Evolutionary conservation across 2,797 vertebrate species (phyloP), one percentile per base, ranked within the genome.

Genomic region (Lagodon rhomboides): DNA sequence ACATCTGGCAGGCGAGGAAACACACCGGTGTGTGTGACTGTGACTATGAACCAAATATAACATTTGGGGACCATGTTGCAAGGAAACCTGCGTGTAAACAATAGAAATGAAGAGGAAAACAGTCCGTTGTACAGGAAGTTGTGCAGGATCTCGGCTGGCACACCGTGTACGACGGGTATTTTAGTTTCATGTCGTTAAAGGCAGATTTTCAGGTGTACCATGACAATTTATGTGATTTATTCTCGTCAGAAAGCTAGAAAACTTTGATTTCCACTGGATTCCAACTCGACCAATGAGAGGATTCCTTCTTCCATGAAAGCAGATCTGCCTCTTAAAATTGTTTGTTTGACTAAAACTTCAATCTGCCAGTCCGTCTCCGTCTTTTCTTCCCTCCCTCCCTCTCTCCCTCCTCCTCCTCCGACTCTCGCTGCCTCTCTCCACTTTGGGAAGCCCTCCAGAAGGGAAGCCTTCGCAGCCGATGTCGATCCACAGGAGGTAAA

Each of bases 401-500:
- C 9, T 25, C 55, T 4, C 30, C 18, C 13, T 56, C 22, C 44
- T 41, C 10, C 56, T 72, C 11, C n/a, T n/a, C 53, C 8, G 30
- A 20, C 65, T 63, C 73, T 46, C n/a, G 25, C 61, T 72, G 50
- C 38, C 66, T 23, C 64, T 61, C 79, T 68, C 64, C 62, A 20
- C 71, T 78, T 65, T 15, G 68, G 94, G 94, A 96, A 46, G 70
- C 59, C 80, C 85, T 95, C 96, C 95, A 96, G 93, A 90, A 96
- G 93, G 95, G 95, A 96, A 96, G 95, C 95, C 93, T 96, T 92
- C 91, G 91, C 94, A 85, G 91, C 81, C 87, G 80, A 93, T 88
- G 93, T 95, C 92, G 93, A 91, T 93, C 89, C 87, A 91, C 94
- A 91, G 94, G 95, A 95, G 95, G 94, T 96, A 96, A 96, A 96